phyloP scores from a whole-genome alignment of 2,797 vertebrate species.

The Crypturellus tataupa region DNA sequence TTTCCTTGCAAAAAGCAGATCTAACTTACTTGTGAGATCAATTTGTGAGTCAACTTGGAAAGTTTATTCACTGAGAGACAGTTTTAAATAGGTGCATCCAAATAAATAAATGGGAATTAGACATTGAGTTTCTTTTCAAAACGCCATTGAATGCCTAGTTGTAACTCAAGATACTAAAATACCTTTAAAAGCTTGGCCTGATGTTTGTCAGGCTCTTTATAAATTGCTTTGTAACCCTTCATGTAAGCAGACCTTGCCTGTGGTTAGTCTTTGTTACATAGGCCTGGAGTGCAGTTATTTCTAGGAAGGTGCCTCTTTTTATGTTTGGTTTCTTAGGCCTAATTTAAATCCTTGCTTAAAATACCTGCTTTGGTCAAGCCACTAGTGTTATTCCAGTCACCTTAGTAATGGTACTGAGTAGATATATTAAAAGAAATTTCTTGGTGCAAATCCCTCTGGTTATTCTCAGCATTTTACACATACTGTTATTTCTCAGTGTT shows the following conservation, averaged over 20 bases:
- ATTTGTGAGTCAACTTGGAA: not conserved
- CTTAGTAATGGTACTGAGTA: not conserved
- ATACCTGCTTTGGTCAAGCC: not conserved
- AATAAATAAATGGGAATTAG: not conserved
- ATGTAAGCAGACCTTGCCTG: not conserved
- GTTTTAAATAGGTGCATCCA: not conserved
- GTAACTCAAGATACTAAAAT: not conserved
- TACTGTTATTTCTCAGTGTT: slow-evolving; percentile 1
- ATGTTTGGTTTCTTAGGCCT: not conserved
- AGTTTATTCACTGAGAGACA: not conserved
- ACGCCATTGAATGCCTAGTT: no score
- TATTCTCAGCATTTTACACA: not conserved
- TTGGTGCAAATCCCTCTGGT: not conserved
- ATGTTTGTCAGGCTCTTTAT: not conserved
- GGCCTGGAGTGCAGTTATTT: not conserved
- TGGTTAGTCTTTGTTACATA: not conserved
- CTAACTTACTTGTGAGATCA: not conserved
- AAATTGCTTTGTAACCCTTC: not conserved
- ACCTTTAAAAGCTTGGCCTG: not conserved
- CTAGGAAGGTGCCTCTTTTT: not conserved
- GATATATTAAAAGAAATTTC: not conserved
- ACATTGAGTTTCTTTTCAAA: not conserved
- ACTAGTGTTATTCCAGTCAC: not conserved
- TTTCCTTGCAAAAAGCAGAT: not conserved
- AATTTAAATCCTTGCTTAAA: not conserved